phyloP scores from a whole-genome alignment of 2,797 vertebrate species.

The Hypotaenidia philippensis region DNA sequence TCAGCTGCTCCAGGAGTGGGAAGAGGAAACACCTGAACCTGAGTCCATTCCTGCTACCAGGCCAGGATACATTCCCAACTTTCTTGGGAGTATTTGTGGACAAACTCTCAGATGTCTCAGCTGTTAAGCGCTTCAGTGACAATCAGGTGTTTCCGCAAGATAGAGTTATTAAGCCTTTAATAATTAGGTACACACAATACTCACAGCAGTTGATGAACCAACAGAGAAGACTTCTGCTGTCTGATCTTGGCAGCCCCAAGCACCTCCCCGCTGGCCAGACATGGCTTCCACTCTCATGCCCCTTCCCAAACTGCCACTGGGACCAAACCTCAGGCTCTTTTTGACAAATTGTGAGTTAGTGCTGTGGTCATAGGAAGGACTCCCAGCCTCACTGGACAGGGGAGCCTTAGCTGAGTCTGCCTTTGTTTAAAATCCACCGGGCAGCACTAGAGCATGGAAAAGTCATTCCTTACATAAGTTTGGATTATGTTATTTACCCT shows the following conservation, averaged over 20 bases:
- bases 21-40: neutral
- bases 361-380: neutral
- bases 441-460: constrained; percentile 51
- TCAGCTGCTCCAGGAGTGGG: neutral
- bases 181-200: neutral
- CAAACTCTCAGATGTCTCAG: neutral
- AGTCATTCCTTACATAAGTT: constrained; percentile 47
- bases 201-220: neutral
- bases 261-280: neutral
- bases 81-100: neutral
- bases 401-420: constrained; percentile 12
- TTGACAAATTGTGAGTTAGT: neutral
- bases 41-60: neutral
- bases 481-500: constrained; percentile 64
- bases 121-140: neutral
- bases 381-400: neutral
- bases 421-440: constrained; percentile 38
- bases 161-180: neutral
- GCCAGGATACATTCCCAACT: neutral
- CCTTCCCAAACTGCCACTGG: neutral
- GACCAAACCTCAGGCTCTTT: neutral
- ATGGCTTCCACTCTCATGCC: neutral
- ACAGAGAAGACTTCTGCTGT: neutral
- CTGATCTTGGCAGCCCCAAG: neutral
- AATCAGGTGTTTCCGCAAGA: neutral